A percentile compares a stretch with the other conserved stretches of the same genome.
Evolutionary conservation across 2,113 vertebrate genomes (phyloP).

Genomic region (Chascanopsetta lugubris): DNA sequence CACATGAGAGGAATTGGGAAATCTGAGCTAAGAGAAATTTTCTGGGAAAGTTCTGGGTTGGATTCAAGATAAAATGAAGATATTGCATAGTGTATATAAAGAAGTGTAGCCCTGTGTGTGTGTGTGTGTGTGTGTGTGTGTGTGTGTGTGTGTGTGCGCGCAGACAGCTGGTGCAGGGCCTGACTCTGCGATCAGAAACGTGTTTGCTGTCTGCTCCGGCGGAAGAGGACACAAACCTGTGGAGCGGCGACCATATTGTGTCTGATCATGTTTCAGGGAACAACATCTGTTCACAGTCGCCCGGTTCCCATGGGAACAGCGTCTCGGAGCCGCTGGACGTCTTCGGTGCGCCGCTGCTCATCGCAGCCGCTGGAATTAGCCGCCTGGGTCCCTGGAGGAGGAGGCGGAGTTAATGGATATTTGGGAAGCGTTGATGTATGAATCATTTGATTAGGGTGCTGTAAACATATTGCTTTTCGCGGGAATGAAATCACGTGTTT

Average conservation of each 20-base stretch:
- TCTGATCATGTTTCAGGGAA: slow-evolving; percentile 55
- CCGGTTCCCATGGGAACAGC: slow-evolving; percentile 70
- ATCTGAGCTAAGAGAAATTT: no score
- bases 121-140: background rate
- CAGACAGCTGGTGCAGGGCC: slow-evolving; percentile 55
- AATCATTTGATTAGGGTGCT: slow-evolving; percentile 64
- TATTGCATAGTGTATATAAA: no score
- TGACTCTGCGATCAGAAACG: slow-evolving; percentile 51
- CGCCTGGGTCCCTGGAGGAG: slow-evolving; percentile 64
- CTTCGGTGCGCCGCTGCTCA: slow-evolving; percentile 53
- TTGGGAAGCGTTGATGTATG: slow-evolving; percentile 58
- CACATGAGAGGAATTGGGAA: no score
- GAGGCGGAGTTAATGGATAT: slow-evolving; percentile 54
- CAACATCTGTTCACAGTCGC: slow-evolving; percentile 63
- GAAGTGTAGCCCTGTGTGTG: background rate
- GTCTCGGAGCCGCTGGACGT: slow-evolving; percentile 55
- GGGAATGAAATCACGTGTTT: no score
- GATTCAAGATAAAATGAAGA: background rate
- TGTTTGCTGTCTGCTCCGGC: slow-evolving; percentile 55
- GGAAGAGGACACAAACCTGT: slow-evolving; percentile 64
- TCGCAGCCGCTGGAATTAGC: slow-evolving; percentile 60
- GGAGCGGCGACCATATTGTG: slow-evolving; percentile 59
- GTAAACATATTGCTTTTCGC: slow-evolving; percentile 33
- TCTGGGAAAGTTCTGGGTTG: no score
- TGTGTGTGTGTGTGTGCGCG: background rate